Evolutionary conservation across 2,113 vertebrate genomes (phyloP).

Genomic region (Murina feae): DNA sequence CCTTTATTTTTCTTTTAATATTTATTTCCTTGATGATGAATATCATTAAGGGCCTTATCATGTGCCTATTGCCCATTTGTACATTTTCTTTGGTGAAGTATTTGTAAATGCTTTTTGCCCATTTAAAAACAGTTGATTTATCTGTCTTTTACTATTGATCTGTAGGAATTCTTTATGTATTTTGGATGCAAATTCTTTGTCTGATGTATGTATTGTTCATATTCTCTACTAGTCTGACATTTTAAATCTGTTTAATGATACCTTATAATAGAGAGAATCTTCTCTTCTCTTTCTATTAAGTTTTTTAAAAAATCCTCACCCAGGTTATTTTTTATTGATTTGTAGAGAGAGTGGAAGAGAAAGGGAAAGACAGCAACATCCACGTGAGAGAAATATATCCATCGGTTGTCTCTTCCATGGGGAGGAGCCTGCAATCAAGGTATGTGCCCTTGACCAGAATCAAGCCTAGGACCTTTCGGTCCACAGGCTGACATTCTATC

Average conservation of each 20-base stretch:
- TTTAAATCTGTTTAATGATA: neutral
- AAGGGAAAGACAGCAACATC: too few species aligned
- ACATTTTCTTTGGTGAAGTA: neutral
- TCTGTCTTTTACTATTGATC: neutral
- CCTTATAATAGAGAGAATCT: neutral
- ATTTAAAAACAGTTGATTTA: neutral
- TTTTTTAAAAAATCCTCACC: too few species aligned
- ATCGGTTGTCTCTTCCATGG: too few species aligned
- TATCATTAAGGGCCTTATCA: neutral
- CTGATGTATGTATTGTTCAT: neutral
- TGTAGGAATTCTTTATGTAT: neutral
- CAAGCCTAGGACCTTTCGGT: too few species aligned
- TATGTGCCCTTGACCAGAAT: too few species aligned
- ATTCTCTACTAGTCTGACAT: neutral
- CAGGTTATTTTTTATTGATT: too few species aligned
- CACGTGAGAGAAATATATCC: too few species aligned
- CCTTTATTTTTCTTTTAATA: neutral
- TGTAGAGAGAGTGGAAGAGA: too few species aligned
- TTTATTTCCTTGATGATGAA: neutral
- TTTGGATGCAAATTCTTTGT: neutral
- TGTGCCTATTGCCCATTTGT: neutral
- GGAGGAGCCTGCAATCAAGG: too few species aligned
- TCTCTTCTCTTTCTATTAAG: too few species aligned
- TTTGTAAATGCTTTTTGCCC: neutral
- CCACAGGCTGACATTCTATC: too few species aligned